Evolutionary conservation across 2,113 vertebrate genomes (phyloP).

Genomic region (Gavia stellata): DNA sequence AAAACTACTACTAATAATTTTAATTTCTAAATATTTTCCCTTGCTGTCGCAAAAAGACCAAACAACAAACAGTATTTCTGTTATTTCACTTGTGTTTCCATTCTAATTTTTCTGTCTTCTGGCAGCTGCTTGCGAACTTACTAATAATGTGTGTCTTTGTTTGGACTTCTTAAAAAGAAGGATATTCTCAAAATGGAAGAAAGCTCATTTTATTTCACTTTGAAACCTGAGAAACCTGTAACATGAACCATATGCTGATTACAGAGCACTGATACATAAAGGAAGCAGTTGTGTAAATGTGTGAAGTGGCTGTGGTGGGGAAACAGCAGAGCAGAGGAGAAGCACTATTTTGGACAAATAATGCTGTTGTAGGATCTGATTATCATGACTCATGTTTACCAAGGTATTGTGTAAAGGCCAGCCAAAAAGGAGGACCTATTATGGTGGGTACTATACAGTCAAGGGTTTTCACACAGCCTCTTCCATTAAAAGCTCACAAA

Average conservation of each 20-base stretch:
- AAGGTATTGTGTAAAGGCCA: not conserved
- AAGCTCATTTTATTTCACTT: slow-evolving; percentile 70
- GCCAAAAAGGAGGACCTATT: not conserved
- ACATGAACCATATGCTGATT: slow-evolving; percentile 67
- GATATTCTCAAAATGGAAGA: slow-evolving; percentile 69
- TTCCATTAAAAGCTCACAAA: not conserved
- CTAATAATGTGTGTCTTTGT: slow-evolving; percentile 66
- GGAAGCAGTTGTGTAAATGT: slow-evolving; percentile 22
- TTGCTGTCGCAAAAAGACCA: slow-evolving; percentile 46
- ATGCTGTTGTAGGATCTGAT: not conserved
- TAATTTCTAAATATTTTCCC: slow-evolving; percentile 55
- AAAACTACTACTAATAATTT: slow-evolving; percentile 62
- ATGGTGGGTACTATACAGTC: not conserved
- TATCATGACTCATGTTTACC: not conserved
- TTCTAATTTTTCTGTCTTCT: slow-evolving; percentile 67
- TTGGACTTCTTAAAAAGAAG: slow-evolving; percentile 57
- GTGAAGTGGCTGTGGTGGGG: slow-evolving; percentile 19
- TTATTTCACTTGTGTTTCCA: slow-evolving; percentile 53
- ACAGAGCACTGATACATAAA: slow-evolving; percentile 48
- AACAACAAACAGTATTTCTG: slow-evolving; percentile 57
- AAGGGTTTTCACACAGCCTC: not conserved
- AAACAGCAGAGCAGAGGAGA: slow-evolving; percentile 1
- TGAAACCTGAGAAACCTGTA: slow-evolving; percentile 74
- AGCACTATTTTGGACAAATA: slow-evolving; percentile 2
- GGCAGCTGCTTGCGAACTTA: slow-evolving; percentile 56